Evolutionary conservation across 2,113 vertebrate species (phyloP).

Genomic region (Coptodon rendalli): DNA sequence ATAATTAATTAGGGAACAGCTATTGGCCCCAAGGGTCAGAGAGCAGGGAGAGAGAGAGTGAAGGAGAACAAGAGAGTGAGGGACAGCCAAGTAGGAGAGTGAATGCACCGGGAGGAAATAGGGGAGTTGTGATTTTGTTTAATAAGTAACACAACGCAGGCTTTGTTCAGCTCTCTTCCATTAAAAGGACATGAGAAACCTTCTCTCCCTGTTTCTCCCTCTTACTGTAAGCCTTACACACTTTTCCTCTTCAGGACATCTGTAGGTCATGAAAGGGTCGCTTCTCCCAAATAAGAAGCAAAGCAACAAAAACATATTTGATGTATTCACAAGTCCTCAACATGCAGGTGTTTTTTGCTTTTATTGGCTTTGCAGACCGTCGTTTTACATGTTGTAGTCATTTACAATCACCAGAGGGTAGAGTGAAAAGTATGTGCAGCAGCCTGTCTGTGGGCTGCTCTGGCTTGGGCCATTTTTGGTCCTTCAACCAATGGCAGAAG

Average conservation of each 20-base stretch:
- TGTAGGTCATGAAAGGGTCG: neutral
- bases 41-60: slow-evolving; percentile 56
- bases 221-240: neutral
- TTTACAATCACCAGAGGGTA: neutral
- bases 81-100: slow-evolving; percentile 40
- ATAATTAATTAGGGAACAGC: slow-evolving; percentile 86
- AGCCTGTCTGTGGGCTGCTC: neutral
- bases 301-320: neutral
- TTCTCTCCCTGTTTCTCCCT: neutral
- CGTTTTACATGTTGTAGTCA: neutral
- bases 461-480: rapidly evolving
- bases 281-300: neutral
- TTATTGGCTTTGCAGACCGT: neutral
- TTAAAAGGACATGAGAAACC: slow-evolving; percentile 8
- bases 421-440: neutral
- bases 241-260: neutral
- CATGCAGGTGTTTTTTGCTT: neutral
- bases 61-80: slow-evolving; percentile 23
- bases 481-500: neutral
- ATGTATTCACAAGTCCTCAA: neutral
- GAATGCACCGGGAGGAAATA: slow-evolving; percentile 14
- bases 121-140: slow-evolving; percentile 63
- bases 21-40: slow-evolving; percentile 77
- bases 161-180: slow-evolving; percentile 50
- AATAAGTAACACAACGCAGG: slow-evolving; percentile 64